phyloP scores from a whole-genome alignment of 2,113 vertebrate species.

The Labeo rohita region DNA sequence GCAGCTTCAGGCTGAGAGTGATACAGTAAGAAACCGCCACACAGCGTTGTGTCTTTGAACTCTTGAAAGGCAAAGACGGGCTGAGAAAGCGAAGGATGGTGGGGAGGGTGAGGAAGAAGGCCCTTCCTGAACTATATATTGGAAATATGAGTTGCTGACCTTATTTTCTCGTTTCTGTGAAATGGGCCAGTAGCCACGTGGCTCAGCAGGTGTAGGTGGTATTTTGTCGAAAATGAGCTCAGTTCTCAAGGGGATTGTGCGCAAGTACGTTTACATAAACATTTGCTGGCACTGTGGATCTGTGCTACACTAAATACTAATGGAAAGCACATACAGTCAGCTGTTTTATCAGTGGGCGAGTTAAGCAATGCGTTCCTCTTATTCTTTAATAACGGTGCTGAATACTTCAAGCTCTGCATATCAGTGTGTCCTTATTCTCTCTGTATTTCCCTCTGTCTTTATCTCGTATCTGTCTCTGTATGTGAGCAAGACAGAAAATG shows the following conservation, averaged over 20 bases:
- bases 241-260: constrained; percentile 4
- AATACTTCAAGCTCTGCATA: constrained; percentile 32
- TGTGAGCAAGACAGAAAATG: constrained; percentile 37
- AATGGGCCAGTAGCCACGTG: constrained; percentile 29
- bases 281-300: background rate
- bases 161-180: constrained; percentile 43
- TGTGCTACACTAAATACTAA: constrained; percentile 12
- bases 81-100: background rate
- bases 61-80: constrained; percentile 11
- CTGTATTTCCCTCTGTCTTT: constrained; percentile 1
- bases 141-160: constrained; percentile 49
- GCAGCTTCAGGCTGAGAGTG: constrained; percentile 49
- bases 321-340: background rate
- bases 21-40: constrained; percentile 50
- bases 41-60: constrained; percentile 33
- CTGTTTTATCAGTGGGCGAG: background rate
- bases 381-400: background rate
- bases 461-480: background rate
- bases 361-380: background rate
- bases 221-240: constrained; percentile 9
- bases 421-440: constrained; percentile 1
- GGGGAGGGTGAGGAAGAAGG: constrained; percentile 14
- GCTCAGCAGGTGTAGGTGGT: constrained; percentile 22
- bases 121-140: constrained; percentile 27
- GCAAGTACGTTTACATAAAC: background rate